Conservation (phyloP, 2,113 vertebrate species). For the Chascanopsetta lugubris region DNA sequence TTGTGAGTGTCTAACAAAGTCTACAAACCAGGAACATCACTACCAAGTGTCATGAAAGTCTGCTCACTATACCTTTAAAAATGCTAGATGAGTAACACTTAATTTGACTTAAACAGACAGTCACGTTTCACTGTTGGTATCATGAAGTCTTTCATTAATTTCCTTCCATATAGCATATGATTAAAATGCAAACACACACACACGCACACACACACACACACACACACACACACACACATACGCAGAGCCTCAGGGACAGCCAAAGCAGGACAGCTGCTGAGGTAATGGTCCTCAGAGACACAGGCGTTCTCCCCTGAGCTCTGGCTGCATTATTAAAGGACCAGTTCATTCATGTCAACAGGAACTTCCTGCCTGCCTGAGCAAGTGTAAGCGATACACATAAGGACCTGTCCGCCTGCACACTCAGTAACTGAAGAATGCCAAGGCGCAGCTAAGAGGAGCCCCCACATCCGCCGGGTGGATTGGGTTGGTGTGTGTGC, state of each 20-base stretch:
- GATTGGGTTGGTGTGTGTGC: constrained; percentile 2
- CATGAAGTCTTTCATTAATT: too few relatives aligned
- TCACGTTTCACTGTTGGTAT: too few relatives aligned
- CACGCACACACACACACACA: constrained; percentile 15
- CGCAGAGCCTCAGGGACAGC: constrained; percentile 5
- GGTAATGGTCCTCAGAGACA: constrained; percentile 54
- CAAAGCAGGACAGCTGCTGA: constrained; percentile 57
- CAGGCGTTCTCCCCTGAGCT: constrained; percentile 51
- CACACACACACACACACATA: constrained; percentile 8
- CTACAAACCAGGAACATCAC: too few relatives aligned
- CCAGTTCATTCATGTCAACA: constrained; percentile 73
- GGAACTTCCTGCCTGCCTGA: constrained; percentile 72
- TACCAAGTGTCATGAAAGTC: too few relatives aligned
- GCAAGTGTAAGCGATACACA: constrained; percentile 68
- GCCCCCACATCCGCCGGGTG: constrained; percentile 51
- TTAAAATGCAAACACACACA: not conserved
- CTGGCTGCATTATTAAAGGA: constrained; percentile 75
- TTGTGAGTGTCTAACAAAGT: too few relatives aligned
- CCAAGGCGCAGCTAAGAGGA: constrained; percentile 55
- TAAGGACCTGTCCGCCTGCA: constrained; percentile 56
- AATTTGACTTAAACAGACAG: not conserved
- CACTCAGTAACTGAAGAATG: constrained; percentile 68
- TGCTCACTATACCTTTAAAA: too few relatives aligned
- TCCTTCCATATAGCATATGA: too few relatives aligned
- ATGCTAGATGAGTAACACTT: too few relatives aligned